phyloP scores from a whole-genome alignment of 2,888 invertebrate species.

The Sussaba pulchella region DNA sequence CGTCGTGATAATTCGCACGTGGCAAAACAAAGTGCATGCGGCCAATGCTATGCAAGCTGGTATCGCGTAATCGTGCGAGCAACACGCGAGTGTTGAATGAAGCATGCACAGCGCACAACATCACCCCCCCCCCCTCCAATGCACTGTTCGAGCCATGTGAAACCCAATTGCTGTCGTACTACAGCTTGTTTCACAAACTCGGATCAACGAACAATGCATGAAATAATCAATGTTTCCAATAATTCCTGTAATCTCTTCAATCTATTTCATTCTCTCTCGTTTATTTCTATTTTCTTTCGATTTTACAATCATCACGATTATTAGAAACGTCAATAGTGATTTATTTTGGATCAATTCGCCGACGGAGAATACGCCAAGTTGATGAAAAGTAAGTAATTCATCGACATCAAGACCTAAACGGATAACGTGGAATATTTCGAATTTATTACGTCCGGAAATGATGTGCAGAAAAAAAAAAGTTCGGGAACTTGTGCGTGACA shows the following conservation, averaged over 20 bases:
- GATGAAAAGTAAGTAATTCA: slow-evolving; percentile 49
- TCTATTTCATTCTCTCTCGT: background rate
- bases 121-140: slow-evolving; percentile 33
- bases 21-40: slow-evolving; percentile 56
- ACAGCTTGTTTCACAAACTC: slow-evolving; percentile 54
- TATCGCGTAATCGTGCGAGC: slow-evolving; percentile 49
- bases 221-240: slow-evolving; percentile 38
- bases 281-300: slow-evolving; percentile 26
- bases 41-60: slow-evolving; percentile 20
- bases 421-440: background rate
- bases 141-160: slow-evolving; percentile 39
- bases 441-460: background rate
- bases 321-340: slow-evolving; percentile 20
- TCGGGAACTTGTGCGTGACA: background rate
- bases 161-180: slow-evolving; percentile 22
- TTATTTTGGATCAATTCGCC: slow-evolving; percentile 11
- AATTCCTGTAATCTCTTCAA: slow-evolving; percentile 17
- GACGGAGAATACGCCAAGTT: slow-evolving; percentile 9
- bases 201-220: slow-evolving; percentile 46
- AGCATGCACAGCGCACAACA: slow-evolving; percentile 61
- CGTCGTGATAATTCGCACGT: slow-evolving; percentile 54
- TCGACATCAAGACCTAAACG: slow-evolving; percentile 12
- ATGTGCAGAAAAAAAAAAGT: background rate
- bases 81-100: slow-evolving; percentile 63
- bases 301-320: slow-evolving; percentile 8